Base-by-base conservation (phyloP, 2,888 invertebrate genomes). In the Muscina levida region DNA sequence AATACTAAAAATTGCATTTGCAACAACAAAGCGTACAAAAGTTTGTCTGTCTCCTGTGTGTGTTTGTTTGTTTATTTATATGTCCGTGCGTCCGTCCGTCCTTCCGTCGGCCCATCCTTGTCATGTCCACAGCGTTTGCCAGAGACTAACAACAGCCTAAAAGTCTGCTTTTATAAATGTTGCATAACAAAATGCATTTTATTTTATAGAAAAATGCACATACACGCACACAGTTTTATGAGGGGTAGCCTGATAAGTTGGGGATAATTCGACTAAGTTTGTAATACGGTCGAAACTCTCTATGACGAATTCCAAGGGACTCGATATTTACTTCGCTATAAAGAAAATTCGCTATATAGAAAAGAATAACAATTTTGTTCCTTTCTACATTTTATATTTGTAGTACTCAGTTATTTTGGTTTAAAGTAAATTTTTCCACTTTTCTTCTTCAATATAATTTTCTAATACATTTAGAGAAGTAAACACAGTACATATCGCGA, bases 111-210 rank as follows among this genome's bases (percentile, higher is more conserved):
- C 46, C 0, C 31, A 31, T n/a, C n/a, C n/a, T n/a, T 44, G 15
- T 31, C 8, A 22, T 51, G 62, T 48, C 59, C 15, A 51, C 51
- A 22, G 24, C 31, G 31, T 3, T 10, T 53, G 77, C 67, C 72
- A 56, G 72, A 70, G 75, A 77, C 81, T n/a, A n/a, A n/a, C n/a
- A n/a, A n/a, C 77, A 73, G 74, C 77, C 81, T 81, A 80, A 80
- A 80, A 80, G 80, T 77, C 66, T 77, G 80, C 22, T 62, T 42
- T 42, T 62, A 62, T 62, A 62, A 62, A 62, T 62, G 62, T 62
- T 62, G 62, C 73, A 71, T 73, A 77, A 77, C 77, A 81, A 81
- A 81, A 81, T 81, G 81, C 77, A 81, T 81, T 81, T 81, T 81
- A 81, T 81, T 81, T 80, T 71, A 77, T 77, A 80, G 77, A 76